Evolutionary conservation across 2,888 invertebrate species (phyloP).

Genomic region (Tanaodytes sp.): DNA sequence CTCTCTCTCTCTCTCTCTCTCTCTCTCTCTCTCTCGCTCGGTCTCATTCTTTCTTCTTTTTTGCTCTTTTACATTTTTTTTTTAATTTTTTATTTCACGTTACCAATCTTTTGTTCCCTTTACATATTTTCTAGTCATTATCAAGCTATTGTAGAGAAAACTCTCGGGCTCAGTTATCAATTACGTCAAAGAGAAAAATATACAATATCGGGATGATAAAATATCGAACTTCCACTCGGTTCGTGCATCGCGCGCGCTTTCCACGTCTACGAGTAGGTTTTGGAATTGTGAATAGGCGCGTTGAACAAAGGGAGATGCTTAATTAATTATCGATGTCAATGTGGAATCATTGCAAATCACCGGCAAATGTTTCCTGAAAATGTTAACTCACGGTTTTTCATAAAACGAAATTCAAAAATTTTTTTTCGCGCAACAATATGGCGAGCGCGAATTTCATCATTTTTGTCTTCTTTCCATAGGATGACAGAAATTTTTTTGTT

Average conservation of each 20-base stretch:
- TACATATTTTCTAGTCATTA: conserved; percentile 51
- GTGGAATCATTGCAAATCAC: too few relatives aligned
- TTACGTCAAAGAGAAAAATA: conserved; percentile 48
- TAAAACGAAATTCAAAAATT: too few relatives aligned
- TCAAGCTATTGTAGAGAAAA: conserved; percentile 41
- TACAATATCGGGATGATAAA: conserved; percentile 49
- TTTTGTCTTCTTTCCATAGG: too few relatives aligned
- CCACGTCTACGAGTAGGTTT: conserved; percentile 40
- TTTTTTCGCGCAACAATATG: too few relatives aligned
- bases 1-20: not conserved
- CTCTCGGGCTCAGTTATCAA: conserved; percentile 51
- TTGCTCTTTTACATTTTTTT: conserved; percentile 7
- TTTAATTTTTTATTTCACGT: conserved; percentile 37
- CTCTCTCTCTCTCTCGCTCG: conserved; percentile 7
- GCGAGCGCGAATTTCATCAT: too few relatives aligned
- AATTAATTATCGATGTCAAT: too few relatives aligned
- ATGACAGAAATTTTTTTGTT: too few relatives aligned
- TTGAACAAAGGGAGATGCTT: conserved; percentile 22
- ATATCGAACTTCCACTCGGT: conserved; percentile 42
- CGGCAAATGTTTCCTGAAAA: too few relatives aligned
- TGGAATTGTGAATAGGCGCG: conserved; percentile 26
- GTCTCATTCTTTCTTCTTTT: conserved; percentile 2
- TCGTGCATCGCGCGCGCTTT: conserved; percentile 16
- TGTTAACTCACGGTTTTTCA: too few relatives aligned
- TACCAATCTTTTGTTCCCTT: conserved; percentile 44